A percentile compares a stretch with the other conserved stretches of the same genome.
Conservation (phyloP, 2,797 vertebrate genomes). For the Hozukius guyotensis region DNA sequence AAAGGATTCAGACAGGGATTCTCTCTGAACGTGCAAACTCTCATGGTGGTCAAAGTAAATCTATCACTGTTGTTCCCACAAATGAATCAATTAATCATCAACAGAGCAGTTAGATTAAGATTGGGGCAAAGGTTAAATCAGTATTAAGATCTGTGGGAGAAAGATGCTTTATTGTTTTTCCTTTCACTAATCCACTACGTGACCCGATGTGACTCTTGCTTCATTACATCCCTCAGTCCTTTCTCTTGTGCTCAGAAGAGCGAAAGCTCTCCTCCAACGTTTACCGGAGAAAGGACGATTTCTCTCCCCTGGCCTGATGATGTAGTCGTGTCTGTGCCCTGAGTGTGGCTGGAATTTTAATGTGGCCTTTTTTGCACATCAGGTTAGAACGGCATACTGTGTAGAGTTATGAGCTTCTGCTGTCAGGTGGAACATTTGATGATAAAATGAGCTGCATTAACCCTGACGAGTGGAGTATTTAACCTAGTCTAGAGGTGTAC, state of each 20-base stretch:
- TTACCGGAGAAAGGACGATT: constrained; percentile 53
- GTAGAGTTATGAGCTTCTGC: neutral
- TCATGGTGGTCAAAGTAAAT: constrained; percentile 20
- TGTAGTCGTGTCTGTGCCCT: constrained; percentile 36
- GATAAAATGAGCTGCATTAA: constrained; percentile 3
- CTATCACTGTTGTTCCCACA: constrained; percentile 19
- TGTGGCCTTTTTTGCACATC: constrained; percentile 27
- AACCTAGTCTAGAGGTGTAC: neutral
- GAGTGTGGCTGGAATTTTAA: constrained; percentile 61
- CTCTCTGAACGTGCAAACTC: neutral
- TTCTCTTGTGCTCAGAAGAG: constrained; percentile 1
- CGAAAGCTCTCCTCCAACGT: constrained; percentile 16
- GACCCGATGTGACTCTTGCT: constrained; percentile 23
- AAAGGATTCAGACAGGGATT: neutral
- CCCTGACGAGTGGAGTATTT: neutral
- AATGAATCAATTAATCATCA: constrained; percentile 54
- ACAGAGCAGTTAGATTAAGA: neutral
- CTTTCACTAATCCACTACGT: constrained; percentile 26
- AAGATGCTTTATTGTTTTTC: constrained; percentile 35
- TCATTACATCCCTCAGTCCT: neutral
- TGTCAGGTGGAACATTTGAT: constrained; percentile 13
- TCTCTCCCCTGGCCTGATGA: constrained; percentile 47
- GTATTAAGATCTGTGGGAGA: constrained; percentile 27
- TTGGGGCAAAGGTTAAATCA: constrained; percentile 33
- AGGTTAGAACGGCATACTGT: neutral